These are phyloP conservation scores for Ophion costatus DNA, from an alignment of 2,888 invertebrate genomes.

Conservation along the genomic window DNA sequence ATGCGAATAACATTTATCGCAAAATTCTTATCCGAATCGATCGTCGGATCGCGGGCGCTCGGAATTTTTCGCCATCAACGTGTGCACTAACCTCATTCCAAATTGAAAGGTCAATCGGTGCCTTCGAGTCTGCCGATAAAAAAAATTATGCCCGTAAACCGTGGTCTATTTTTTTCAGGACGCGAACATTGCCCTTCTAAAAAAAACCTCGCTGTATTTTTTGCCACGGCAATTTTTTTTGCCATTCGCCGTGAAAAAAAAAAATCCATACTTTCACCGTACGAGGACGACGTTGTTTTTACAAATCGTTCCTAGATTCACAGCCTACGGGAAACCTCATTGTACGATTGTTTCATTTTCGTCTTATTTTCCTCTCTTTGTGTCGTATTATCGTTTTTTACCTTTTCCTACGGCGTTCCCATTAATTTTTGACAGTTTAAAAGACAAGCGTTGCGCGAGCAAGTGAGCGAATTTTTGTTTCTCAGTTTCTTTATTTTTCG, in stretches of 20 bases:
- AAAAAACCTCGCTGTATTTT: too few species aligned
- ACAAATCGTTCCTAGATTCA: constrained; percentile 10
- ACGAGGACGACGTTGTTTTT: too few species aligned
- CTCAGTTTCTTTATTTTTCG: constrained; percentile 41
- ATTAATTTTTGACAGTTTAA: constrained; percentile 27
- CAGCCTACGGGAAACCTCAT: not conserved
- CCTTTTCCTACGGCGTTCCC: not conserved
- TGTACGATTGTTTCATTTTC: not conserved
- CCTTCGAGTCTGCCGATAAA: not conserved
- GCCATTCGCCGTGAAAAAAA: too few species aligned
- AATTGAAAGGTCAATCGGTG: not conserved
- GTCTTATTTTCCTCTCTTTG: not conserved
- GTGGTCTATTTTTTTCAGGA: not conserved
- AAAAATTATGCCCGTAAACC: not conserved
- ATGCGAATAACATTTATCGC: constrained; percentile 7
- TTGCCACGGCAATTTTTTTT: too few species aligned
- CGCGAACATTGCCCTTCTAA: too few species aligned
- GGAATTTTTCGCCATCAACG: not conserved
- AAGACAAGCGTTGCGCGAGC: constrained; percentile 56
- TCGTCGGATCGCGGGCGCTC: not conserved
- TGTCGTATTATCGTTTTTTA: not conserved
- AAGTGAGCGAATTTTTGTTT: constrained; percentile 49
- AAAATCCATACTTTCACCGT: too few species aligned
- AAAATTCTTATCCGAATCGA: not conserved
- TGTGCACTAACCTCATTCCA: constrained; percentile 24